These are phyloP conservation scores for Athalia circularis DNA, from an alignment of 2,888 invertebrate genomes.

Conservation along the genomic window DNA sequence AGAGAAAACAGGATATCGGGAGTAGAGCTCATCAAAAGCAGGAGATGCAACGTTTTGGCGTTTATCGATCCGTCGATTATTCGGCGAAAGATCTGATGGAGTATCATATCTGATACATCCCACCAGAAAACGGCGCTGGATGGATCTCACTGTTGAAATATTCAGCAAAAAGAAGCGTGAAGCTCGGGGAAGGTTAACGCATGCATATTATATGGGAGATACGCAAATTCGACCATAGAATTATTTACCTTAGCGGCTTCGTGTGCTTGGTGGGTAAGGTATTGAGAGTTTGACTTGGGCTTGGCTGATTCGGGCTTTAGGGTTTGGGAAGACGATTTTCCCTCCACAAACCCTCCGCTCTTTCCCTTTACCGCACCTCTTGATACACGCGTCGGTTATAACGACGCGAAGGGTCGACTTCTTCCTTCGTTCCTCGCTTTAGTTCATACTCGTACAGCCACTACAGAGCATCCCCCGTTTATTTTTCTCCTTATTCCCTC, in stretches of 20 bases:
- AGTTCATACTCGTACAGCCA: constrained; percentile 6
- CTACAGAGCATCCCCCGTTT: constrained; percentile 3
- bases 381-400: constrained; percentile 20
- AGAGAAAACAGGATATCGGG: too few relatives aligned
- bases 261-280: background rate
- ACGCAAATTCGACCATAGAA: constrained; percentile 28
- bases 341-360: background rate
- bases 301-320: constrained; percentile 19
- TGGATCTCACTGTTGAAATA: constrained; percentile 25
- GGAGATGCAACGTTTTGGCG: too few relatives aligned
- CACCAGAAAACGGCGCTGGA: constrained; percentile 4
- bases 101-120: background rate
- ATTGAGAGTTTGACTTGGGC: constrained; percentile 28
- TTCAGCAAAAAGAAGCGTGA: constrained; percentile 34
- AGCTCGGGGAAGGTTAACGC: constrained; percentile 34
- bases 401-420: constrained; percentile 42
- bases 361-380: constrained; percentile 9
- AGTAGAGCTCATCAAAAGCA: too few relatives aligned
- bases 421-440: constrained; percentile 10
- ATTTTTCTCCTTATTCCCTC: background rate
- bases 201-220: constrained; percentile 31
- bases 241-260: constrained; percentile 29
- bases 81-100: constrained; percentile 17
- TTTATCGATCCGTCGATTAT: constrained; percentile 14
- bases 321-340: background rate